Conservation (phyloP, 1,140 invertebrate species). For the Andrena cerasifolii region DNA sequence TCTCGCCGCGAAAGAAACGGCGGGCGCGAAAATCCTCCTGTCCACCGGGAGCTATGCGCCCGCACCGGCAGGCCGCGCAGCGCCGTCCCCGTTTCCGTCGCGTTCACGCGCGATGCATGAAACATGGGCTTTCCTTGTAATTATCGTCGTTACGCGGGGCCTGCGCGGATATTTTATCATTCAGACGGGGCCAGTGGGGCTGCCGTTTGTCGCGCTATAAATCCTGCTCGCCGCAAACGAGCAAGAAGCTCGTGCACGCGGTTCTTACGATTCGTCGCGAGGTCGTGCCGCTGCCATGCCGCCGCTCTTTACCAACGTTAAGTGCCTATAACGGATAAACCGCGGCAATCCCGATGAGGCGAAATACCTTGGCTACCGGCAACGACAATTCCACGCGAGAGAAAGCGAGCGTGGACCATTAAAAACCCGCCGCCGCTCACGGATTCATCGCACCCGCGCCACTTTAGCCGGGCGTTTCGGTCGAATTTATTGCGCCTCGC, state of each 20-base stretch:
- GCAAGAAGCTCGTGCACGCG: conserved; percentile 31
- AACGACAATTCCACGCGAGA: conserved; percentile 18
- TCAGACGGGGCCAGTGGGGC: neutral
- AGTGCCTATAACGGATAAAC: conserved; percentile 53
- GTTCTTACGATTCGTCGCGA: conserved; percentile 46
- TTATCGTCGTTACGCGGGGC: conserved; percentile 40
- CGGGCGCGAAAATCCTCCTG: conserved; percentile 9
- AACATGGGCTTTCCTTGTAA: conserved; percentile 41
- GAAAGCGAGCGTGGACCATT: no score
- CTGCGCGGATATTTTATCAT: conserved; percentile 41
- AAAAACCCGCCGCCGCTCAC: conserved; percentile 12
- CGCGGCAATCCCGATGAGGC: conserved; percentile 51
- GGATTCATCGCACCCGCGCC: conserved; percentile 39
- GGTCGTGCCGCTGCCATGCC: neutral
- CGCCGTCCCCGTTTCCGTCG: neutral
- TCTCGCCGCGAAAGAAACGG: neutral
- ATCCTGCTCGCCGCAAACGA: conserved; percentile 40
- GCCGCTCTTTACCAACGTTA: conserved; percentile 25
- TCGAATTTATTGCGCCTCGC: conserved; percentile 50
- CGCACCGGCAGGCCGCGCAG: no score
- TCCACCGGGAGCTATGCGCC: neutral
- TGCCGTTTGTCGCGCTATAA: conserved; percentile 44
- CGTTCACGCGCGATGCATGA: conserved; percentile 35
- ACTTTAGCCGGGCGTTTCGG: conserved; percentile 39
- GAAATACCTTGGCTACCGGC: conserved; percentile 27